Conservation (phyloP, 2,888 invertebrate species). For the Lasioglossum malachurum region DNA sequence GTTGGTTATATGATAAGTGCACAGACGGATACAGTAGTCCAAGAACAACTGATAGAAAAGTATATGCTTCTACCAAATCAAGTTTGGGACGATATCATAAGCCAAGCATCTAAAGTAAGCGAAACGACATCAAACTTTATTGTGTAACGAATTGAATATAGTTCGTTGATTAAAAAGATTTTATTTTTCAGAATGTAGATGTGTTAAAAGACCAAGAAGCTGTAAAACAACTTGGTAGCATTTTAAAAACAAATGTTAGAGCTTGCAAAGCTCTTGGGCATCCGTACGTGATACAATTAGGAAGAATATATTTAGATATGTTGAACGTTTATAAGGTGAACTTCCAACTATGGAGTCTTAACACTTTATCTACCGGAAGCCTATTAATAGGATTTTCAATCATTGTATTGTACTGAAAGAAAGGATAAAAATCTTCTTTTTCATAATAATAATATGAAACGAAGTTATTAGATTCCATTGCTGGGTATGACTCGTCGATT, state of each 20-base stretch:
- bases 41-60: constrained; percentile 97
- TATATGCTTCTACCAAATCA: constrained; percentile 99
- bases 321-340: constrained; percentile 98
- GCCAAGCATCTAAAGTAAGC: constrained; percentile 94
- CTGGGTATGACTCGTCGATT: too few relatives aligned
- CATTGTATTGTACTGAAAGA: neutral
- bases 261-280: constrained; percentile 99
- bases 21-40: constrained; percentile 95
- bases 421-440: neutral
- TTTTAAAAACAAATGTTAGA: constrained; percentile 99
- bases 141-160: neutral
- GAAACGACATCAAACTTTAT: neutral
- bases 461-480: neutral
- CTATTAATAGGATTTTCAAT: neutral
- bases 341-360: constrained; percentile 7
- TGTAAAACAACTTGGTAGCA: constrained; percentile 98
- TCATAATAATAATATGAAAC: neutral
- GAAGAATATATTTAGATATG: constrained; percentile 99
- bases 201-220: constrained; percentile 98
- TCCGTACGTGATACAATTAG: constrained; percentile 97
- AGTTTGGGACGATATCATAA: constrained; percentile 99
- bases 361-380: neutral
- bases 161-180: constrained; percentile 6
- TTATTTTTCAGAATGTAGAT: constrained; percentile 92
- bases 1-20: constrained; percentile 99